phyloP scores from a whole-genome alignment of 2,888 invertebrate genomes.

The Sesia apiformis region DNA sequence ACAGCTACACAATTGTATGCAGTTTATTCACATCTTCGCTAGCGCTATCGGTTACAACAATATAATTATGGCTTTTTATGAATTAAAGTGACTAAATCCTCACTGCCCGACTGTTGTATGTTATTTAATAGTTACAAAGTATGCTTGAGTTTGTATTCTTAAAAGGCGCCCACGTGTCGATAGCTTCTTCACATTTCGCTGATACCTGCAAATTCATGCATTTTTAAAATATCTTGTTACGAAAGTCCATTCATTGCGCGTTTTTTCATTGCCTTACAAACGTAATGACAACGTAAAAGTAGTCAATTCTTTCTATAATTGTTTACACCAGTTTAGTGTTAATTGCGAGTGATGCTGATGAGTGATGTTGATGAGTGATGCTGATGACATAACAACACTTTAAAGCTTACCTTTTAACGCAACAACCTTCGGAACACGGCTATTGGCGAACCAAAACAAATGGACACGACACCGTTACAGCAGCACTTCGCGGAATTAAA shows the following conservation, averaged over 20 bases:
- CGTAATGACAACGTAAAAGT: no score
- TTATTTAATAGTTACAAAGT: not conserved
- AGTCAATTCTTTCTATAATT: no score
- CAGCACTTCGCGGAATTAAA: conserved; percentile 65
- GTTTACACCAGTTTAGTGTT: no score
- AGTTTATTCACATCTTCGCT: not conserved
- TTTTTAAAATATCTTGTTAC: no score
- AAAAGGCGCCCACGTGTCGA: not conserved
- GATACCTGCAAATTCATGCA: not conserved
- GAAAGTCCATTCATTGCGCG: no score
- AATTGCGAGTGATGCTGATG: no score
- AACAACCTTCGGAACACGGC: conserved; percentile 20
- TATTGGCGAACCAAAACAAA: conserved; percentile 60
- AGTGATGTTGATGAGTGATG: no score
- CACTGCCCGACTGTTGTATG: not conserved
- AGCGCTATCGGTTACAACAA: not conserved
- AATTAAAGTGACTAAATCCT: not conserved
- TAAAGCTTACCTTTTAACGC: conserved; percentile 7
- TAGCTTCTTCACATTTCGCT: not conserved
- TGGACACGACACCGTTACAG: conserved; percentile 64
- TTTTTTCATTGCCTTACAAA: no score
- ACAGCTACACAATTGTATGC: not conserved
- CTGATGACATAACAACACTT: not conserved
- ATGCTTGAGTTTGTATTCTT: not conserved
- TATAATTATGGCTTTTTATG: not conserved